These are phyloP conservation scores for Parambassis ranga DNA, from an alignment of 2,797 vertebrate genomes.

Conservation along the genomic window DNA sequence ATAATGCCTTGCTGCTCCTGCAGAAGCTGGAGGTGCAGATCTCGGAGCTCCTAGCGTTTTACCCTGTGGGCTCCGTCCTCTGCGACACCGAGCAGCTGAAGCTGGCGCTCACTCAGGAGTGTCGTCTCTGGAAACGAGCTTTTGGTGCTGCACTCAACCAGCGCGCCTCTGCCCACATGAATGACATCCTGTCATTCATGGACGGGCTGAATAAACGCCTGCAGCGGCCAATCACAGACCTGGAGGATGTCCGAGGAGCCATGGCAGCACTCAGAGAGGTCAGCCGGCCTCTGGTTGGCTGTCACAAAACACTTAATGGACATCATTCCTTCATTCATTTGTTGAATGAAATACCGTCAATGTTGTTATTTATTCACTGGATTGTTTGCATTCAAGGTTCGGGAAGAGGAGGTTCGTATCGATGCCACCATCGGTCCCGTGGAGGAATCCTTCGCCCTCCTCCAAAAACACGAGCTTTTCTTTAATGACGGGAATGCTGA, in stretches of 20 bases:
- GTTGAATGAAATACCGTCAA: no score
- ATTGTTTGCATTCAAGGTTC: constrained; percentile 68
- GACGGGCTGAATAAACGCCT: constrained; percentile 79
- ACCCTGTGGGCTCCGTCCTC: constrained; percentile 69
- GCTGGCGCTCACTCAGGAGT: constrained; percentile 82
- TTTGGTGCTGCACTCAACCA: constrained; percentile 81
- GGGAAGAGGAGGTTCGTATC: constrained; percentile 80
- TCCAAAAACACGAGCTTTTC: constrained; percentile 80
- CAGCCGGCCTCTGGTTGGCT: background rate
- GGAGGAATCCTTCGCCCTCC: constrained; percentile 84
- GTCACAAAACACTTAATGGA: no score
- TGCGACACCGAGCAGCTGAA: constrained; percentile 78
- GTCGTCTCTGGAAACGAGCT: constrained; percentile 77
- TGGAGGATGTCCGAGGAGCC: constrained; percentile 81
- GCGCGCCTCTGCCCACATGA: constrained; percentile 76
- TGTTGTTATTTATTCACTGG: no score
- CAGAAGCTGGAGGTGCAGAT: constrained; percentile 83
- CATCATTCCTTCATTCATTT: background rate
- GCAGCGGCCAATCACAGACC: constrained; percentile 80
- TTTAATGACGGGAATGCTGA: constrained; percentile 83
- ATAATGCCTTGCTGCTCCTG: background rate
- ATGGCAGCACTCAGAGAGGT: constrained; percentile 82
- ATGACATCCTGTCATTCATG: constrained; percentile 77
- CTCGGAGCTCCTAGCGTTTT: constrained; percentile 74
- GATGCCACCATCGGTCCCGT: constrained; percentile 81